Conservation (phyloP, 2,113 vertebrate species). For the Amphilophus citrinellus region DNA sequence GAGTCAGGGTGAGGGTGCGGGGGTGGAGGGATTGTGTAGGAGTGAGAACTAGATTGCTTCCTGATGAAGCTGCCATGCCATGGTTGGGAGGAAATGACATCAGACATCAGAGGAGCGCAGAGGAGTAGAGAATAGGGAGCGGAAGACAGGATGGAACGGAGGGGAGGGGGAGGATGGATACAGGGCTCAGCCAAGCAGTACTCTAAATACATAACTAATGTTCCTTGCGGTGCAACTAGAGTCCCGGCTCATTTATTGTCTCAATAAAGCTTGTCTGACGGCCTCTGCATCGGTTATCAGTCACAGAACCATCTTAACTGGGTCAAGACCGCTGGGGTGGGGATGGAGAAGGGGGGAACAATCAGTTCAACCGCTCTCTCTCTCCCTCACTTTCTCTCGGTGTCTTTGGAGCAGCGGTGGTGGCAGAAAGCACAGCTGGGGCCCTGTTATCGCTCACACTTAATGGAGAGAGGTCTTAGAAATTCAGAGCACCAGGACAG, state of each 20-base stretch:
- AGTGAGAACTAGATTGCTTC: slow-evolving; percentile 59
- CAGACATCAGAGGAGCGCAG: slow-evolving; percentile 27
- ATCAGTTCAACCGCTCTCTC: slow-evolving; percentile 37
- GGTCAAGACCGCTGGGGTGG: slow-evolving; percentile 78
- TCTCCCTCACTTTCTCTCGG: background rate
- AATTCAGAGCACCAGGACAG: slow-evolving; percentile 63
- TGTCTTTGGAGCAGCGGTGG: slow-evolving; percentile 53
- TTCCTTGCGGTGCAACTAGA: slow-evolving; percentile 58
- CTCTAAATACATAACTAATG: slow-evolving; percentile 81
- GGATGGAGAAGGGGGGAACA: background rate
- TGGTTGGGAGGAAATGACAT: slow-evolving; percentile 60
- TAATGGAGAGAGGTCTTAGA: slow-evolving; percentile 66
- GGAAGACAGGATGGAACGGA: background rate
- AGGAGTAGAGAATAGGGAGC: background rate
- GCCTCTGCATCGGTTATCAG: slow-evolving; percentile 77
- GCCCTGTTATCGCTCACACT: slow-evolving; percentile 69
- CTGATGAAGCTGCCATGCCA: slow-evolving; percentile 46
- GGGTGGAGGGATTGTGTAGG: slow-evolving; percentile 36
- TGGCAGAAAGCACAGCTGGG: slow-evolving; percentile 71
- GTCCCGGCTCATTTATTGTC: slow-evolving; percentile 81
- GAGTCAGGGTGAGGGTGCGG: slow-evolving; percentile 22
- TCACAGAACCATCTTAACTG: slow-evolving; percentile 79
- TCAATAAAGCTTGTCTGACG: slow-evolving; percentile 79
- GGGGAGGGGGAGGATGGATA: slow-evolving; percentile 31
- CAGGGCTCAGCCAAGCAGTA: slow-evolving; percentile 61